Percentiles rank a stretch among this genome's conserved stretches.
Conservation (phyloP, 2,113 vertebrate genomes). For the Pogona vitticeps region DNA sequence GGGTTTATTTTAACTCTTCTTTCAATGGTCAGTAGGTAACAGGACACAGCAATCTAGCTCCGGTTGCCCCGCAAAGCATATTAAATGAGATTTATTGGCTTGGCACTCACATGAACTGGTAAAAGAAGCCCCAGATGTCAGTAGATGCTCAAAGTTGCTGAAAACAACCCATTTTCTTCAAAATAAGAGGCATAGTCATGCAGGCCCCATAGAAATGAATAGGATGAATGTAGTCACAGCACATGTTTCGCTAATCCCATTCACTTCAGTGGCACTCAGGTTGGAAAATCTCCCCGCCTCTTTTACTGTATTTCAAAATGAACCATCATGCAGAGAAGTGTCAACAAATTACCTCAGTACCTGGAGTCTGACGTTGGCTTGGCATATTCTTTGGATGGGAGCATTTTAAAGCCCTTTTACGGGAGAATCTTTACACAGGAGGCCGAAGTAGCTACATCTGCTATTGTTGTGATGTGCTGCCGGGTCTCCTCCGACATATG, state of each 20-base stretch:
- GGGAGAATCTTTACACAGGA: background rate
- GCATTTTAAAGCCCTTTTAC: background rate
- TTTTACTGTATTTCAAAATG: background rate
- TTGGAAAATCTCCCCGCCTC: background rate
- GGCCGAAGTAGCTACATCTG: background rate
- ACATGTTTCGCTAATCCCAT: background rate
- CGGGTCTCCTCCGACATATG: too few relatives aligned
- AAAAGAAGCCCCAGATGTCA: conserved; percentile 25
- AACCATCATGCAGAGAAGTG: background rate
- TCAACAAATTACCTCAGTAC: too few relatives aligned
- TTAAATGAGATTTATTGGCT: conserved; percentile 43
- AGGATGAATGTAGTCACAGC: background rate
- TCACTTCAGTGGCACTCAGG: background rate
- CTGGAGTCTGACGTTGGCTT: background rate
- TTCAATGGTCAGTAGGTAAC: background rate
- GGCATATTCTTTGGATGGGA: background rate
- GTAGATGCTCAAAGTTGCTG: conserved; percentile 36
- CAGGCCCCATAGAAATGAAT: background rate
- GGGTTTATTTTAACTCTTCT: conserved; percentile 7
- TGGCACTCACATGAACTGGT: conserved; percentile 9
- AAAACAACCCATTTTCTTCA: conserved; percentile 56
- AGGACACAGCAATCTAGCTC: conserved; percentile 46
- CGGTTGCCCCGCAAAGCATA: conserved; percentile 33
- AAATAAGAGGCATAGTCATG: conserved; percentile 29
- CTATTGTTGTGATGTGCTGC: too few relatives aligned